Evolutionary conservation across 2,797 vertebrate species (phyloP), one percentile per base, ranked within the genome.

Genomic region (Lerista edwardsae): DNA sequence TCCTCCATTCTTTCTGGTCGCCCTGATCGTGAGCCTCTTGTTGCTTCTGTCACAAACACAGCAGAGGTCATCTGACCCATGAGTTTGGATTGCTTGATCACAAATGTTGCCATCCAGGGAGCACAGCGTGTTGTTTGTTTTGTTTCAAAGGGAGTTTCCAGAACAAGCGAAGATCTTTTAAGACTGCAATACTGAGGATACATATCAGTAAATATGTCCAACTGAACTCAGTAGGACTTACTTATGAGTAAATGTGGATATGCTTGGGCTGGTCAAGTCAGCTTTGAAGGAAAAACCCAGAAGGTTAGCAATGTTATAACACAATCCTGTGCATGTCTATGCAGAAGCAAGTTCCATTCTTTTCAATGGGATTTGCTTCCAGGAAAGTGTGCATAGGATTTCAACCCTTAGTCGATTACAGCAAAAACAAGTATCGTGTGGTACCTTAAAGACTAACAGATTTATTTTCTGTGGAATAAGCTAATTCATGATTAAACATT

Each of bases 131-230:
- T 44, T 39, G 34, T 79, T 84, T 84, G 12, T 64, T 84, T 34
- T 72, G 69, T 44, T 23, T 72, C 29, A 79, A 75, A 85, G 51
- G 29, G 10, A 57, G 39, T 19, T 29, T 23, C 34, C 62, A 34
- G 41, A 85, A 69, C 75, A 68, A 75, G n/a, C 72, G 75, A 27
- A 57, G 36, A 25, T 73, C 71, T 65, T 80, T 80, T 31, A 29
- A 80, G 64, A 41, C 34, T 44, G 23, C 51, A 67, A 11, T 68
- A 25, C 62, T 36, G 68, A 59, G 62, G 12, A 75, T 75, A 31
- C 10, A 65, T 74, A 79, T 14, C 68, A 55, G 77, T 34, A 80
- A 79, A 62, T 39, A 73, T 23, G 4, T 59, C 31, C 44, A 57
- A 84, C 34, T 59, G 51, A 79, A 55, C 59, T 79, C 76, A 39